Evolutionary conservation across 2,113 vertebrate genomes (phyloP).

Genomic region (Sturnus vulgaris): DNA sequence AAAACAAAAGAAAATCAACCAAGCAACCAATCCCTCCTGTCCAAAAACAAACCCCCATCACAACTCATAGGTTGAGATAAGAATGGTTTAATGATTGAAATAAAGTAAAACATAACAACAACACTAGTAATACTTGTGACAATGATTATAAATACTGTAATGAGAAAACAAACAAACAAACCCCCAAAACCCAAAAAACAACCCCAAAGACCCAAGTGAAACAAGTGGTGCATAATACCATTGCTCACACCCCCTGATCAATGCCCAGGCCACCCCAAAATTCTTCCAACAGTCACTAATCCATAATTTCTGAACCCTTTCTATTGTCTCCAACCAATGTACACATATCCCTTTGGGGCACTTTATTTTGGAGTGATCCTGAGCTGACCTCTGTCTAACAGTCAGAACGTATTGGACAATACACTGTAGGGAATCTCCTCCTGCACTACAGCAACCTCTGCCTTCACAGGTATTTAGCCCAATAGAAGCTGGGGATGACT

Average conservation of each 20-base stretch:
- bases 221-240: background rate
- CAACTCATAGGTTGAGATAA: background rate
- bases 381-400: background rate
- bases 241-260: background rate
- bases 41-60: background rate
- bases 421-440: background rate
- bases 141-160: background rate
- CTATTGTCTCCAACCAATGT: background rate
- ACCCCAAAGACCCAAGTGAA: background rate
- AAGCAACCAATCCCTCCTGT: background rate
- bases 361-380: background rate
- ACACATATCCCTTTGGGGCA: background rate
- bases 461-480: background rate
- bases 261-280: background rate
- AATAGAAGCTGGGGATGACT: accelerated
- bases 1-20: background rate
- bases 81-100: background rate
- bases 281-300: background rate
- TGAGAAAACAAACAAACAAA: background rate
- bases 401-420: background rate
- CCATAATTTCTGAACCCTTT: background rate
- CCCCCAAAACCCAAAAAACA: background rate
- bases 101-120: background rate
- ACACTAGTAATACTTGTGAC: background rate
- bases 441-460: background rate